Conservation (phyloP, 2,797 vertebrate genomes). For the Lacerta agilis region DNA sequence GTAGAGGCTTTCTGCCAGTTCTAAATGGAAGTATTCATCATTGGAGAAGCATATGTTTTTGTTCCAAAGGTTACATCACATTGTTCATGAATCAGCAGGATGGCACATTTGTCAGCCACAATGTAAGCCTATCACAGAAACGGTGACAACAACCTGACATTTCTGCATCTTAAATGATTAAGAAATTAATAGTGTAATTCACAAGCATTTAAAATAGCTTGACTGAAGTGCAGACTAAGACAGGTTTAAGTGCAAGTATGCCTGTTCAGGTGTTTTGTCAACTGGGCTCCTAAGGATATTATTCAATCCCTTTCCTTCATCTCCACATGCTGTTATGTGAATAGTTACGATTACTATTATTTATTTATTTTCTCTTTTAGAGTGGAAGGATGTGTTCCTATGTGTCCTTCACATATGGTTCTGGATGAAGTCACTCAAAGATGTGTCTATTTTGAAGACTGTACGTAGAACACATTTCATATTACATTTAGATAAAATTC, state of each 20-base stretch:
- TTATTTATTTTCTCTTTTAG: conserved; percentile 74
- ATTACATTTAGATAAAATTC: conserved; percentile 12
- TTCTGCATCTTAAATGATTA: neutral
- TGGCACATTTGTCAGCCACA: neutral
- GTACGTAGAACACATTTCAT: conserved; percentile 78
- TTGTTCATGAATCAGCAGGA: conserved; percentile 3
- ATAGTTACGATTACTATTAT: neutral
- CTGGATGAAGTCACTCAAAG: conserved; percentile 93
- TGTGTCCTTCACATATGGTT: conserved; percentile 89
- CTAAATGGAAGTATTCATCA: neutral
- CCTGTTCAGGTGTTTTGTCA: neutral
- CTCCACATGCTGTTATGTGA: neutral
- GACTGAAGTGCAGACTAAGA: neutral
- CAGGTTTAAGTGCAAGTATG: neutral
- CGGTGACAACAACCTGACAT: neutral
- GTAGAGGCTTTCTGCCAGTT: neutral
- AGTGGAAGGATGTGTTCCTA: conserved; percentile 93
- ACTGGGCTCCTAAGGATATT: neutral
- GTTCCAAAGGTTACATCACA: neutral
- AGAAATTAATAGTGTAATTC: neutral
- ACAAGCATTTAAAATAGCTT: neutral
- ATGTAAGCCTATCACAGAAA: neutral
- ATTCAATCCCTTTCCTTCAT: neutral
- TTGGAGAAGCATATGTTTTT: neutral
- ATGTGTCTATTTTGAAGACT: conserved; percentile 92